A percentile compares a stretch with the other conserved stretches of the same genome.
Evolutionary conservation across 2,113 vertebrate species (phyloP).

Genomic region (Grammomys surdaster): DNA sequence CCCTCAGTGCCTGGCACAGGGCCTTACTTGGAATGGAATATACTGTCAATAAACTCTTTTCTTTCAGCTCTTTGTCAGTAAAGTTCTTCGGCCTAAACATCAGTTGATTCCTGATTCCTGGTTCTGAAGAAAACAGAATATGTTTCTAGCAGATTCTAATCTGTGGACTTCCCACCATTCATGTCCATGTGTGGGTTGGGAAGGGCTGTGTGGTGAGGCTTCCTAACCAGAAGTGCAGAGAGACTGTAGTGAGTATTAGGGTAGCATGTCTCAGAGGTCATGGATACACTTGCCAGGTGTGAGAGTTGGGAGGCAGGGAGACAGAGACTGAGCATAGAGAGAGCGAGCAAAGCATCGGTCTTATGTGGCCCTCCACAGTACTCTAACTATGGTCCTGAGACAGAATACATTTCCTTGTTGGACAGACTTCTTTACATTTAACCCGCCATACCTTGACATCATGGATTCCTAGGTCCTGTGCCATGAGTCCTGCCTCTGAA

Average conservation of each 20-base stretch:
- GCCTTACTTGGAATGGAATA: neutral
- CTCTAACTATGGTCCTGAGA: neutral
- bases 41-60: neutral
- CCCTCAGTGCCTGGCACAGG: neutral
- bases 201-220: neutral
- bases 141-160: neutral
- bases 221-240: neutral
- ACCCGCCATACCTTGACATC: neutral
- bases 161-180: neutral
- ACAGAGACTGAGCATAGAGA: neutral
- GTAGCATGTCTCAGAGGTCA: neutral
- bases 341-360: neutral
- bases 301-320: neutral
- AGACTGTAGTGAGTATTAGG: neutral
- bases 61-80: neutral
- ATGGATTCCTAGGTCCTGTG: neutral
- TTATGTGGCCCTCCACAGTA: neutral
- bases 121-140: neutral
- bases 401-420: neutral
- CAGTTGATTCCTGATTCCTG: neutral
- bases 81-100: slow-evolving; percentile 10
- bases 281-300: neutral
- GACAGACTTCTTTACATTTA: neutral
- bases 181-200: neutral
- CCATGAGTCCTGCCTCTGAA: neutral